Conservation (phyloP, 2,888 invertebrate species). For the Agrochola litura region DNA sequence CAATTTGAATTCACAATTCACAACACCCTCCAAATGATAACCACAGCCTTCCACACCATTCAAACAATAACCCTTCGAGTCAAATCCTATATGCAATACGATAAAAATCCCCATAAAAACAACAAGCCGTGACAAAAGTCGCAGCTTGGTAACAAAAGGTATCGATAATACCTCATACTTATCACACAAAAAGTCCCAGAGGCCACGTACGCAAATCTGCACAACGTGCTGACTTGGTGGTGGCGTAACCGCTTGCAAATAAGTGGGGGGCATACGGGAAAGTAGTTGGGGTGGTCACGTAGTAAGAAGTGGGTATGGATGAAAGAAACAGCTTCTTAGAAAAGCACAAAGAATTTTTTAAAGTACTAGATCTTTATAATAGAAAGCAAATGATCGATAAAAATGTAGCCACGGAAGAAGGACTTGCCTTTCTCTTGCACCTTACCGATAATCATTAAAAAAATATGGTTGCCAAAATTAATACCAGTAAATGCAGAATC, state of each 20-base stretch:
- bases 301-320: too few relatives aligned
- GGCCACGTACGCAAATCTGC: constrained; percentile 60
- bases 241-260: constrained; percentile 63
- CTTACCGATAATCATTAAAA: not conserved
- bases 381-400: not conserved
- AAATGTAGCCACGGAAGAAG: not conserved
- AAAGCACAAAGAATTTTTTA: not conserved
- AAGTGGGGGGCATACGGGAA: constrained; percentile 40
- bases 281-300: constrained; percentile 16
- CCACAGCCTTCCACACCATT: not conserved
- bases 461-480: not conserved
- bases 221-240: constrained; percentile 67
- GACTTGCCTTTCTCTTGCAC: too few relatives aligned
- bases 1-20: not conserved
- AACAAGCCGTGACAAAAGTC: constrained; percentile 9
- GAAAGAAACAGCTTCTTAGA: not conserved
- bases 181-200: constrained; percentile 56
- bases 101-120: constrained; percentile 9
- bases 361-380: constrained; percentile 4
- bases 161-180: constrained; percentile 41
- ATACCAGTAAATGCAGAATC: too few relatives aligned
- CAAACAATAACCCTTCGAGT: not conserved
- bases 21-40: not conserved
- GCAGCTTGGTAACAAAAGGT: constrained; percentile 43
- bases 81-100: not conserved